Base-by-base conservation (phyloP, 2,888 invertebrate genomes). In the Amblyjoppa proteus region DNA sequence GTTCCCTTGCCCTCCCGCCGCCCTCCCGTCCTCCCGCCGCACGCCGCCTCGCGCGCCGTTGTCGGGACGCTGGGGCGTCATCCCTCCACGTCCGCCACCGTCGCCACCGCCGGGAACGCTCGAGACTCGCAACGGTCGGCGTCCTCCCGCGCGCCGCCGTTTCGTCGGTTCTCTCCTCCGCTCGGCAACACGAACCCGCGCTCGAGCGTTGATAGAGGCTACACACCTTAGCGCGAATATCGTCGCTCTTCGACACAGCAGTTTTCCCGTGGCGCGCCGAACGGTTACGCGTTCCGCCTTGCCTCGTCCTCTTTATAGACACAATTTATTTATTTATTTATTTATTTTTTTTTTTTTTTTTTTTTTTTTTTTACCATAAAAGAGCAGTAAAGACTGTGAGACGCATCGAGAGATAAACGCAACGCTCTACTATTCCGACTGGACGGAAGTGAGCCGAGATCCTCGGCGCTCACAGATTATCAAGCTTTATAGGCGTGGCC, bases 21-120 rank as follows among this genome's bases (percentile, higher is more conserved):
- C 94, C 93, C 86, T 77, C 58, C 77, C 69, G 92, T 93, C 90
- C 92, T 94, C 90, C 91, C 91, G 92, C 93, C 94, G 94, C 94
- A 94, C 68, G 45, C 76, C 11, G 73, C 84, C 34, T 83, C 85
- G 69, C 87, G 74, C 79, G 69, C 80, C 34, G 68, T 51, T 49
- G 76, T 71, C 73, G 84, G 58, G 64, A 78, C 86, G 83, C 79
- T 34, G 80, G 83, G 83, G 85, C 82, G 79, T 79, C 61, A 73
- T 73, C 86, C 84, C 87, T 73, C 88, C 83, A 69, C 81, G 73
- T 80, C 81, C 74, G 83, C 86, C 83, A 84, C 85, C 85, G 78
- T 84, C 85, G 84, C 87, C 91, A 88, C 89, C 88, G 85, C 89
- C 90, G 84, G 90, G 90, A 87, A 89, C 92, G 88, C 90, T 86